These are phyloP conservation scores for Anoplophora glabripennis DNA, from an alignment of 1,140 invertebrate genomes.

Conservation along the genomic window DNA sequence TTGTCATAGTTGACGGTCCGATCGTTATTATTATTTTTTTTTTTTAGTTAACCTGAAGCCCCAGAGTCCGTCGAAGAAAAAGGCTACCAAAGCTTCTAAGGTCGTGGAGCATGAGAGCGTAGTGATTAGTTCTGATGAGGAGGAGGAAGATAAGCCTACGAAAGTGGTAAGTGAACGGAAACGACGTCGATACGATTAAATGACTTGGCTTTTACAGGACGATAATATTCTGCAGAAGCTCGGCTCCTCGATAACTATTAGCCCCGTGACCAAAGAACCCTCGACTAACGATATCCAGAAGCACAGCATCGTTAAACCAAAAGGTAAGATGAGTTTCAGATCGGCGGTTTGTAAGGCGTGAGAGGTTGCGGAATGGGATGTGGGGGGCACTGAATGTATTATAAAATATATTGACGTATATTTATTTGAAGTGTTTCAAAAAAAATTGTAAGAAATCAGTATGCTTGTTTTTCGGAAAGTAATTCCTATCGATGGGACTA, in stretches of 20 bases:
- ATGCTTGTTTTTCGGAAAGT: too few species aligned
- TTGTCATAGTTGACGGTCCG: too few species aligned
- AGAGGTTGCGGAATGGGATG: too few species aligned
- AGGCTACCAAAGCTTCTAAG: slow-evolving; percentile 36
- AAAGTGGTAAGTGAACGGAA: slow-evolving; percentile 22
- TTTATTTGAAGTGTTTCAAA: too few species aligned
- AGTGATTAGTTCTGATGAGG: slow-evolving; percentile 64
- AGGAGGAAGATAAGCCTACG: slow-evolving; percentile 36
- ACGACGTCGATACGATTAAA: not conserved
- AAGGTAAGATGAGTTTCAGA: too few species aligned
- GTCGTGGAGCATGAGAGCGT: slow-evolving; percentile 59
- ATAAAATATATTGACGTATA: too few species aligned
- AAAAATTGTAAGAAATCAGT: too few species aligned
- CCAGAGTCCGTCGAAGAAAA: slow-evolving; percentile 22
- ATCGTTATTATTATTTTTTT: too few species aligned
- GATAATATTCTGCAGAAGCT: slow-evolving; percentile 34
- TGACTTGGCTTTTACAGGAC: slow-evolving; percentile 9
- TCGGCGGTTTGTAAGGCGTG: too few species aligned
- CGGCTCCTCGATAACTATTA: slow-evolving; percentile 34
- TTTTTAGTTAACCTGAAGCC: too few species aligned
- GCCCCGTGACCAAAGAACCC: slow-evolving; percentile 40
- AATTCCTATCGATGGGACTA: too few species aligned
- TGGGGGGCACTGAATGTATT: too few species aligned
- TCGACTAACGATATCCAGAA: slow-evolving; percentile 39
- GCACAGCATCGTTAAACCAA: slow-evolving; percentile 2